These are phyloP conservation scores for Cydia splendana DNA, from an alignment of 1,140 invertebrate species.

Conservation along the genomic window DNA sequence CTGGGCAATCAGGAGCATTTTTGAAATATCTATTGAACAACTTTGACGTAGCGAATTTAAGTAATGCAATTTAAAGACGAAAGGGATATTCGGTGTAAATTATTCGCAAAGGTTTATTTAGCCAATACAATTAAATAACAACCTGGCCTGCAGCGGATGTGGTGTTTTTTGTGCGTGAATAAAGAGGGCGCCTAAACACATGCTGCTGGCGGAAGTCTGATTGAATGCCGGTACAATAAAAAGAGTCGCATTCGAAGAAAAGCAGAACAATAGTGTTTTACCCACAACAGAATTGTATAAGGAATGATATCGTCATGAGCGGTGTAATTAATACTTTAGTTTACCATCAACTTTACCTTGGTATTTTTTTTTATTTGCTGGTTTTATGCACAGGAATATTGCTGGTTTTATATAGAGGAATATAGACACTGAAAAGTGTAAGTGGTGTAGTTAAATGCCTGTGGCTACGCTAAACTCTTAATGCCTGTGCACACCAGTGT, in stretches of 20 bases:
- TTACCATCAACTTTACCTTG: not conserved
- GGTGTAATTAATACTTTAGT: constrained; percentile 15
- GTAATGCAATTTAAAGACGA: not conserved
- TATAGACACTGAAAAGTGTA: too few relatives aligned
- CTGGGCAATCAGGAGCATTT: not conserved
- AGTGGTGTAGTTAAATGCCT: too few relatives aligned
- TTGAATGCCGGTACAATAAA: constrained; percentile 21
- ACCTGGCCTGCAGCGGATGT: constrained; percentile 1
- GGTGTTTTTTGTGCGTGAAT: constrained; percentile 14
- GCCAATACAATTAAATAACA: constrained; percentile 23
- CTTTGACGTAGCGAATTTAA: not conserved
- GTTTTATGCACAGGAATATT: not conserved
- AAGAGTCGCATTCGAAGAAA: constrained; percentile 16
- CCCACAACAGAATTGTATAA: constrained; percentile 12
- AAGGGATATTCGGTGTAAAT: not conserved
- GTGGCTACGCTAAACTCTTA: too few relatives aligned
- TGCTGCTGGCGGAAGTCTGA: not conserved
- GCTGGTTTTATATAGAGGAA: not conserved
- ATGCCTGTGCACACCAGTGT: too few relatives aligned
- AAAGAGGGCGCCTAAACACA: constrained; percentile 26
- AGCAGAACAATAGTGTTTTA: constrained; percentile 29
- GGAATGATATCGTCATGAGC: not conserved
- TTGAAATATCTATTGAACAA: not conserved
- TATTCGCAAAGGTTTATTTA: not conserved
- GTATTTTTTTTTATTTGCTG: not conserved